Conservation (phyloP, 2,888 invertebrate genomes). For the Tortricodes alternella region DNA sequence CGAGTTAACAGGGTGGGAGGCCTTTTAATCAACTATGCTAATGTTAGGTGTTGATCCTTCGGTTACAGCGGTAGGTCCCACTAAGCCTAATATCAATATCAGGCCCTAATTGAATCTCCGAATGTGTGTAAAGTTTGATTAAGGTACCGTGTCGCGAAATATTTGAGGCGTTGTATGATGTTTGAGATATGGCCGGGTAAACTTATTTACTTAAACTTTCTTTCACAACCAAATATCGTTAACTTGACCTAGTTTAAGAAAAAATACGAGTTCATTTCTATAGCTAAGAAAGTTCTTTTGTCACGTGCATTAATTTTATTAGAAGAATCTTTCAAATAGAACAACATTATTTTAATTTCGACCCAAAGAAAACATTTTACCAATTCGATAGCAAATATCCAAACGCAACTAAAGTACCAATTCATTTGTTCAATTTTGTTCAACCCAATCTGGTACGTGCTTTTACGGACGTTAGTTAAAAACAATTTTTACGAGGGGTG, state of each 20-base stretch:
- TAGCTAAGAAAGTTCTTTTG: too few relatives aligned
- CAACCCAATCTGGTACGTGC: slow-evolving; percentile 18
- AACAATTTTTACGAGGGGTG: slow-evolving; percentile 51
- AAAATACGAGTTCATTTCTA: not conserved
- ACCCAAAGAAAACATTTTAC: not conserved
- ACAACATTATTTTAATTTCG: not conserved
- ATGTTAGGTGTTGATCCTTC: slow-evolving; percentile 75
- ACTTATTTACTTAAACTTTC: not conserved
- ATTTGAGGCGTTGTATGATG: slow-evolving; percentile 39
- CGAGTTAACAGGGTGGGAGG: slow-evolving; percentile 76
- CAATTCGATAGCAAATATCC: not conserved
- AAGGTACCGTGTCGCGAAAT: slow-evolving; percentile 49
- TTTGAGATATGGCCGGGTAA: slow-evolving; percentile 20
- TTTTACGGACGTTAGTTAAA: slow-evolving; percentile 24
- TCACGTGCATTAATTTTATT: too few relatives aligned
- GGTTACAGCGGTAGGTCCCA: slow-evolving; percentile 51
- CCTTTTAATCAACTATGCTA: slow-evolving; percentile 82
- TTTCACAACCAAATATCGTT: not conserved
- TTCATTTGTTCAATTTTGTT: slow-evolving; percentile 19
- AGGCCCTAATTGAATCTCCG: slow-evolving; percentile 72
- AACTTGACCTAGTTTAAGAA: not conserved
- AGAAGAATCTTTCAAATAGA: too few relatives aligned
- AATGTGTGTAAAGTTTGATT: slow-evolving; percentile 70
- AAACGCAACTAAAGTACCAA: not conserved
- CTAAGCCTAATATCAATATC: slow-evolving; percentile 73